Percentiles rank a stretch among this genome's conserved stretches.
These are phyloP conservation scores for Dasysyrphus albostriatus DNA, from an alignment of 2,888 invertebrate genomes.

Conservation along the genomic window DNA sequence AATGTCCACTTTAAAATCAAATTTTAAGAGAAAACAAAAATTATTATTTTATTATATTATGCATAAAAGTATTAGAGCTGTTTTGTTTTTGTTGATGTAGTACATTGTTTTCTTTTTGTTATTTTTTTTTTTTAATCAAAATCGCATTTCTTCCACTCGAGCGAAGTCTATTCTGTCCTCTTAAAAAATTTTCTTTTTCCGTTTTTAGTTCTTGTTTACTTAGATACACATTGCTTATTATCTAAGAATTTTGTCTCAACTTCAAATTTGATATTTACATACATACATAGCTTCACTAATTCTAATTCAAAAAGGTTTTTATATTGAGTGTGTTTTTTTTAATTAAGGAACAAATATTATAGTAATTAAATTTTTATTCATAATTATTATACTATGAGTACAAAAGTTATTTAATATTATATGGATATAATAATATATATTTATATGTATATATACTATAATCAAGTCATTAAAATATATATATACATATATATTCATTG, in stretches of 20 bases:
- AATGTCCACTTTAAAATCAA: conserved; percentile 72
- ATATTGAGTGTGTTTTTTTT: conserved; percentile 56
- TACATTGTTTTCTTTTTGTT: not conserved
- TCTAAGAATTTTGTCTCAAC: not conserved
- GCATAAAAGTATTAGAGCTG: conserved; percentile 28
- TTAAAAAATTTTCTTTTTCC: not conserved
- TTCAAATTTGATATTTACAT: not conserved
- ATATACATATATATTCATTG: conserved; percentile 52
- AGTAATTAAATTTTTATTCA: conserved; percentile 53
- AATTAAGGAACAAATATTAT: conserved; percentile 29
- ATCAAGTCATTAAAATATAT: conserved; percentile 45
- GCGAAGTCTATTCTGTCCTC: conserved; percentile 47
- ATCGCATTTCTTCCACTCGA: conserved; percentile 81
- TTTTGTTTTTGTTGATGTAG: not conserved
- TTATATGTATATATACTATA: conserved; percentile 61
- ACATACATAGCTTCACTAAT: conserved; percentile 34
- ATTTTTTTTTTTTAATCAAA: conserved; percentile 72
- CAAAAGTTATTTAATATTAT: conserved; percentile 76
- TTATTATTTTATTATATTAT: conserved; percentile 17
- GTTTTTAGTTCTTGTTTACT: conserved; percentile 7
- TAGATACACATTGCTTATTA: not conserved
- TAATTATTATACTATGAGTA: conserved; percentile 75
- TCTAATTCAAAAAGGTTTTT: conserved; percentile 31
- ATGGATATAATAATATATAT: conserved; percentile 70
- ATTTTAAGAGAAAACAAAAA: conserved; percentile 58